Percentiles rank a stretch among this genome's conserved stretches.
These are phyloP conservation scores for Hypsopygia costalis DNA, from an alignment of 2,888 invertebrate genomes.

Conservation along the genomic window DNA sequence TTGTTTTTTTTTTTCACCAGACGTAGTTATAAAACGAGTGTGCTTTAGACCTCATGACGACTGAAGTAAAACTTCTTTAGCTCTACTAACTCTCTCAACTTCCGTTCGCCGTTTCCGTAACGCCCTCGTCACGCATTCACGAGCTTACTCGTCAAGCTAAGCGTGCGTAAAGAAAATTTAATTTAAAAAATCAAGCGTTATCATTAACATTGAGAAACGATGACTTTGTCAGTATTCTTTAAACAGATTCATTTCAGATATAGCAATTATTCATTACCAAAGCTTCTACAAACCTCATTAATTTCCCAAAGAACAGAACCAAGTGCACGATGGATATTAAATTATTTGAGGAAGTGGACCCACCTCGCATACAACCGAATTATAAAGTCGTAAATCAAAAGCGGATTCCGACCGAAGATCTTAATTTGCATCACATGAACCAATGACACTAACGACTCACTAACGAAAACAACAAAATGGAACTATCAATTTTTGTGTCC, in stretches of 20 bases:
- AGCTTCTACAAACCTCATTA: background rate
- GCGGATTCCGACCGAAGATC: constrained; percentile 57
- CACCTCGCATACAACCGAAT: constrained; percentile 32
- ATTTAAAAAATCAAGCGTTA: too few species aligned
- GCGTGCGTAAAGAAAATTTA: too few species aligned
- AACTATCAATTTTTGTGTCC: constrained; percentile 67
- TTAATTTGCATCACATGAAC: constrained; percentile 72
- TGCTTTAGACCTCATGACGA: too few species aligned
- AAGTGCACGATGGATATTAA: background rate
- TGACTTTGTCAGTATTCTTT: too few species aligned
- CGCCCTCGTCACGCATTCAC: too few species aligned
- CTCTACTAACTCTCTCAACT: too few species aligned
- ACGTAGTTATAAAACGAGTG: too few species aligned
- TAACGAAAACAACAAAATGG: constrained; percentile 66
- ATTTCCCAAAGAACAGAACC: background rate
- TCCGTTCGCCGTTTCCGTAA: too few species aligned
- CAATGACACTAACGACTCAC: constrained; percentile 66
- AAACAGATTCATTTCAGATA: background rate
- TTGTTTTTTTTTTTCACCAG: too few species aligned
- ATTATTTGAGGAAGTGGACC: constrained; percentile 9
- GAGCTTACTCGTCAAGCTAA: too few species aligned
- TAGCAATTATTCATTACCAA: background rate
- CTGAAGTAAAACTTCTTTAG: too few species aligned
- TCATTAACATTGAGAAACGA: too few species aligned
- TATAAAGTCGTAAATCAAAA: constrained; percentile 63